Evolutionary conservation across 2,113 vertebrate genomes (phyloP), one percentile per base, ranked within the genome.

Genomic region (Petrocephalus zakoni): DNA sequence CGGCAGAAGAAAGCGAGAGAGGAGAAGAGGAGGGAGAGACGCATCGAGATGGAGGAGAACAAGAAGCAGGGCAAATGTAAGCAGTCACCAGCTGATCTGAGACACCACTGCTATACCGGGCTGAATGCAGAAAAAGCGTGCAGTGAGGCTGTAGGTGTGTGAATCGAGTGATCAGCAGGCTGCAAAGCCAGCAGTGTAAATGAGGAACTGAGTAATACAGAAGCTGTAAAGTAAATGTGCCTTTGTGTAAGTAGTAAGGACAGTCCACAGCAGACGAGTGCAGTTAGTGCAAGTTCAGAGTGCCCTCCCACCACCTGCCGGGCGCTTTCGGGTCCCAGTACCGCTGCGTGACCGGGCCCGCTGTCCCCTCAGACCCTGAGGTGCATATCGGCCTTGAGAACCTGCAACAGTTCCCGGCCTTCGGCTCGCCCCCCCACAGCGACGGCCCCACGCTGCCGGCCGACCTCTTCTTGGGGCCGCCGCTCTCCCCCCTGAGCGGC

Each of bases 31-130:
- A 94, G 98, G 4, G 98, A 99, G 89, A 97, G 95, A 89, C 95
- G 98, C 49, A 99, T 99, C 91, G 98, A 99, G 91, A 97, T 99
- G 0, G 98, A 99, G 90, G 98, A 99, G 90, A 99, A 99, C 94
- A 96, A 96, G 94, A 99, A 97, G 91, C 98, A 99, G 93, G 98
- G 98, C 78, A 99, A 94, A 93, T 99, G 98, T 99, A 94, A 97
- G 98, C 94, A 15, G 1, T 83, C n/a, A 21, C 10, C 52, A 22
- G 19, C 9, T n/a, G 22, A 47, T 42, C 15, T 49, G 21, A 34
- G 13, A 81, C 75, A 42, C 6, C 34, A 15, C 58, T 25, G 58
- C n/a, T 61, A 10, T 61, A 61, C 58, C 0, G 9, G 61, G 61
- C 25, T 25, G 11, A 29, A 68, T 68, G 61, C 4, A 4, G n/a